These are phyloP conservation scores for Atherinosoma microstoma DNA, from an alignment of 2,797 vertebrate genomes.

Conservation along the genomic window DNA sequence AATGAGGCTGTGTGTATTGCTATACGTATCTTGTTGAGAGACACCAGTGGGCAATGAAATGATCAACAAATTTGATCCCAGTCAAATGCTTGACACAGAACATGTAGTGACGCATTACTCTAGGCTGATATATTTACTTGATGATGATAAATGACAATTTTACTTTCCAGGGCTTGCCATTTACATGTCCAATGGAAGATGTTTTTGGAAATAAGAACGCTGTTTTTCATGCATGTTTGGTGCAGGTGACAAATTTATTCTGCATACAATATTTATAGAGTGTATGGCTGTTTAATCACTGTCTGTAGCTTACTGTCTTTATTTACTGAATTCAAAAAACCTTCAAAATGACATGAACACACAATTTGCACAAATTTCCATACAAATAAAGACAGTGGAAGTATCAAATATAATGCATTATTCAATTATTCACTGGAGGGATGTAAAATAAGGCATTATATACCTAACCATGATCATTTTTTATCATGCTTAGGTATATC, in stretches of 20 bases:
- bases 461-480: too few species aligned
- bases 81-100: constrained; percentile 11
- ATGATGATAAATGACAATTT: not conserved
- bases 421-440: too few species aligned
- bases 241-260: not conserved
- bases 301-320: too few species aligned
- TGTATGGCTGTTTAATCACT: not conserved
- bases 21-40: constrained; percentile 18
- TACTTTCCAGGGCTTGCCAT: not conserved
- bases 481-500: too few species aligned
- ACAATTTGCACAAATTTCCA: too few species aligned
- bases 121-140: not conserved
- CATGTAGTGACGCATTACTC: constrained; percentile 8
- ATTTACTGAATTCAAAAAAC: not conserved
- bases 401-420: too few species aligned
- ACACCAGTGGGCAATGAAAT: not conserved
- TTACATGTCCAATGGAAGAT: not conserved
- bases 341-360: too few species aligned
- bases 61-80: constrained; percentile 22
- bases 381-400: too few species aligned
- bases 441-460: too few species aligned
- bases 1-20: constrained; percentile 35
- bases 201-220: not conserved
- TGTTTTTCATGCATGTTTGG: not conserved
- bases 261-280: not conserved